Conservation (phyloP, 1,140 invertebrate genomes). For the Homarus americanus region DNA sequence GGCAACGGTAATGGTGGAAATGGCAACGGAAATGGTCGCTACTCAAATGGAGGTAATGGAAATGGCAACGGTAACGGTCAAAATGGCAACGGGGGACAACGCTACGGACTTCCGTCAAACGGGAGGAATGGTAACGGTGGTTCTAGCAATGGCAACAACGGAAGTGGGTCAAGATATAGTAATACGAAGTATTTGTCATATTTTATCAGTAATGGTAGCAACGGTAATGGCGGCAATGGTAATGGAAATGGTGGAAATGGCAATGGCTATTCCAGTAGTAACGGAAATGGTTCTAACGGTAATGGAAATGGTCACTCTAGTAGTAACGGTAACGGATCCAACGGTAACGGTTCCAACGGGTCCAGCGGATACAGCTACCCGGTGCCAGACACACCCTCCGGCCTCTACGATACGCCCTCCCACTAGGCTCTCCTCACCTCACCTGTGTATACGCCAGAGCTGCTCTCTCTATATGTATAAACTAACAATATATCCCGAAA, state of each 20-base stretch:
- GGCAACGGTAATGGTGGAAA: background rate
- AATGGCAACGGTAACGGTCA: too few relatives aligned
- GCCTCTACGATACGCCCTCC: background rate
- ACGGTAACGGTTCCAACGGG: background rate
- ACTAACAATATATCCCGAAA: too few relatives aligned
- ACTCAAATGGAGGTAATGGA: too few relatives aligned
- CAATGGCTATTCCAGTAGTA: background rate
- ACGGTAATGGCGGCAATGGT: background rate
- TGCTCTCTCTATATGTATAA: too few relatives aligned
- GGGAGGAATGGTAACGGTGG: background rate
- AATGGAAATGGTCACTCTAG: constrained; percentile 4
- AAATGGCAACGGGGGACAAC: background rate
- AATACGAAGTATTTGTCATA: too few relatives aligned
- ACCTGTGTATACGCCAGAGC: too few relatives aligned
- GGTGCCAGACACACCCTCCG: background rate
- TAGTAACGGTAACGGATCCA: constrained; percentile 10
- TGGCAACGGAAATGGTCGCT: too few relatives aligned
- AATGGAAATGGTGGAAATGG: background rate
- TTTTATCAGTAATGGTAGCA: too few relatives aligned
- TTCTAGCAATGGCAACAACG: background rate
- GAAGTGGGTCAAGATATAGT: background rate
- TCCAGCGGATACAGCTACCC: background rate
- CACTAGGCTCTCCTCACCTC: too few relatives aligned
- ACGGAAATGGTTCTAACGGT: background rate
- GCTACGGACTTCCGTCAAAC: too few relatives aligned